Evolutionary conservation across 2,113 vertebrate species (phyloP).

Genomic region (Mirounga angustirostris): DNA sequence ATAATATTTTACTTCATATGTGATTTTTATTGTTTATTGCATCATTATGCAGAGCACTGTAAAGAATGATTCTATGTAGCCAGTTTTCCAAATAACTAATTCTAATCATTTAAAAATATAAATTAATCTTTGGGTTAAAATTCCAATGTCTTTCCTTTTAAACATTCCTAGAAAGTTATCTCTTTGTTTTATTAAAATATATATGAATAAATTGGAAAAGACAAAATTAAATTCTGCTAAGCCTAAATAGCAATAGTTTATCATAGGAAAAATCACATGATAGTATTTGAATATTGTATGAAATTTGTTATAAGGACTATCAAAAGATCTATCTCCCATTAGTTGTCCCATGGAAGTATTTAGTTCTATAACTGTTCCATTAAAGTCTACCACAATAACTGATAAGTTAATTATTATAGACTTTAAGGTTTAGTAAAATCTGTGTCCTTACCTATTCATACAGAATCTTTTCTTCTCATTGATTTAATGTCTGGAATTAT

Average conservation of each 20-base stretch:
- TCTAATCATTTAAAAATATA: not conserved
- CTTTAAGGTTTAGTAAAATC: not conserved
- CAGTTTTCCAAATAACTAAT: not conserved
- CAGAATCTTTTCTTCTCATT: not conserved
- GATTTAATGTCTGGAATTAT: not conserved
- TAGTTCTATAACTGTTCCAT: not conserved
- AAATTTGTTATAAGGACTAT: fast-evolving
- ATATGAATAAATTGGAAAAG: not conserved
- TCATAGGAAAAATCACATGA: not conserved
- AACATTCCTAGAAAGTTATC: not conserved
- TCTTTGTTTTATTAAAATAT: not conserved
- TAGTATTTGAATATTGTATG: not conserved
- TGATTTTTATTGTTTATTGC: not conserved
- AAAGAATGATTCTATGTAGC: not conserved
- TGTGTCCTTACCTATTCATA: not conserved
- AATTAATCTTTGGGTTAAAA: not conserved
- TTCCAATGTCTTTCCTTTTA: not conserved
- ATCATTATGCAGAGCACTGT: not conserved
- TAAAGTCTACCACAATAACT: not conserved
- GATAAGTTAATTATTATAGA: not conserved
- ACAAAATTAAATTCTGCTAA: not conserved
- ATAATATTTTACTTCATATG: not conserved
- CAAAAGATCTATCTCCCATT: not conserved
- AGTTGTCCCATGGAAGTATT: not conserved
- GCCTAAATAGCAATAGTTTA: not conserved